phyloP scores from a whole-genome alignment of 2,888 invertebrate species.

The Leptinotarsa haldemani region DNA sequence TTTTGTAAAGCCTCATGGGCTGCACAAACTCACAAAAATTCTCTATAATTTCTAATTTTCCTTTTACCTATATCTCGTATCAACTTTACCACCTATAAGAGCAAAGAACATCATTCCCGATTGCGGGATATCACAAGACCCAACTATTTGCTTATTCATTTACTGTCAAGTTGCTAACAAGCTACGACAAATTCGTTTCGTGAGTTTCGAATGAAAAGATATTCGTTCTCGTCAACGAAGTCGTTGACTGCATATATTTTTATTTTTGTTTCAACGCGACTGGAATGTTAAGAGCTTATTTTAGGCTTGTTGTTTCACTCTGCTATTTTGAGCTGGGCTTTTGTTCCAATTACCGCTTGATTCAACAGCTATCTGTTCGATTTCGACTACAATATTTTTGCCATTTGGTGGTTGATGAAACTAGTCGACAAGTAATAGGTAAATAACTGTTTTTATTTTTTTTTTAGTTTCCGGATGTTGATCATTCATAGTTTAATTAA shows the following conservation, averaged over 20 bases:
- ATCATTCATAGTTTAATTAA: too few species aligned
- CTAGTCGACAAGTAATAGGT: not conserved
- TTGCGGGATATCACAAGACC: not conserved
- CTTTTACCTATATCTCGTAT: too few species aligned
- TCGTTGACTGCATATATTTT: conserved; percentile 7
- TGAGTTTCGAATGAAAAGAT: not conserved
- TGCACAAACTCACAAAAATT: too few species aligned
- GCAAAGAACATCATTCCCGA: too few species aligned
- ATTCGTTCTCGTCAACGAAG: not conserved
- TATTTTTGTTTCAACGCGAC: not conserved
- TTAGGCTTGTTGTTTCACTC: conserved; percentile 7
- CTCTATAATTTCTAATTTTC: too few species aligned
- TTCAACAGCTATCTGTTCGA: not conserved
- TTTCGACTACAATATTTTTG: not conserved
- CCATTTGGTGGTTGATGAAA: not conserved
- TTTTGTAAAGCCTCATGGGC: too few species aligned
- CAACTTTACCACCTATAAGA: too few species aligned
- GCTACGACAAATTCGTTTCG: not conserved
- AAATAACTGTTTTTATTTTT: not conserved
- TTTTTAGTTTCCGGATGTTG: not conserved
- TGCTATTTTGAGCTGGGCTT: conserved; percentile 3
- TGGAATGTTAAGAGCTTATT: conserved; percentile 15
- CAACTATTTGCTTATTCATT: not conserved
- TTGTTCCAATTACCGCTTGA: not conserved
- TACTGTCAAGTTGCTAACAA: not conserved